A percentile compares a stretch with the other conserved stretches of the same genome.
phyloP scores from a whole-genome alignment of 2,888 invertebrate genomes.

The Agrotis puta region DNA sequence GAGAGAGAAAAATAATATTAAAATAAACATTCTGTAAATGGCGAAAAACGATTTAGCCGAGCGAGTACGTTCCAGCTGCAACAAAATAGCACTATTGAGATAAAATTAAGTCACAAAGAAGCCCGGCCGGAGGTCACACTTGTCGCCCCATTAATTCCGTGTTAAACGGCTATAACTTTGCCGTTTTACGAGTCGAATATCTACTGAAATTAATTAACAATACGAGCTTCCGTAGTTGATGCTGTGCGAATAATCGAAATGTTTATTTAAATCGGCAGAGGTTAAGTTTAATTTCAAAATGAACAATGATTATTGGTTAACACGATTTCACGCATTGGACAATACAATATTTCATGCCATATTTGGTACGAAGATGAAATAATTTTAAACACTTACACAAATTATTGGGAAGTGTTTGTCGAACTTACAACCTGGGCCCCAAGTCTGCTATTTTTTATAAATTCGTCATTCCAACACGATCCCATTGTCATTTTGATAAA shows the following conservation, averaged over 20 bases:
- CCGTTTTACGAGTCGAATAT: slow-evolving; percentile 82
- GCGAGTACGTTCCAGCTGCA: slow-evolving; percentile 69
- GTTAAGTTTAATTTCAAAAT: slow-evolving; percentile 63
- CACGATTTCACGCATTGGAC: slow-evolving; percentile 52
- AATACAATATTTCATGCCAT: slow-evolving; percentile 59
- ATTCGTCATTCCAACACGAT: no score
- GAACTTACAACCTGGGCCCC: slow-evolving; percentile 38
- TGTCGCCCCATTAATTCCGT: slow-evolving; percentile 80
- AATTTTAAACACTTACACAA: slow-evolving; percentile 42
- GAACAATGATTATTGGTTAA: slow-evolving; percentile 65
- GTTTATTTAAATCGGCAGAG: slow-evolving; percentile 70
- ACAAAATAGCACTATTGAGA: slow-evolving; percentile 75
- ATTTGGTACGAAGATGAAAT: slow-evolving; percentile 51
- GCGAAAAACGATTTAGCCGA: slow-evolving; percentile 76
- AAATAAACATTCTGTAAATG: slow-evolving; percentile 78
- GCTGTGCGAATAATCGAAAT: slow-evolving; percentile 69
- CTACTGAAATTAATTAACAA: slow-evolving; percentile 80
- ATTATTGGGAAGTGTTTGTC: slow-evolving; percentile 43
- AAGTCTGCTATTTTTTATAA: no score
- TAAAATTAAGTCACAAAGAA: slow-evolving; percentile 79
- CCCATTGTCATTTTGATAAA: no score
- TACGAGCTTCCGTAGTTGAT: slow-evolving; percentile 75
- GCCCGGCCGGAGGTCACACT: slow-evolving; percentile 76
- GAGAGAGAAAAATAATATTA: slow-evolving; percentile 72
- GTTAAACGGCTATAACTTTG: slow-evolving; percentile 80